Percentiles rank a stretch among this genome's conserved stretches.
Conservation (phyloP, 2,888 invertebrate genomes). For the Campopleginae sp. region DNA sequence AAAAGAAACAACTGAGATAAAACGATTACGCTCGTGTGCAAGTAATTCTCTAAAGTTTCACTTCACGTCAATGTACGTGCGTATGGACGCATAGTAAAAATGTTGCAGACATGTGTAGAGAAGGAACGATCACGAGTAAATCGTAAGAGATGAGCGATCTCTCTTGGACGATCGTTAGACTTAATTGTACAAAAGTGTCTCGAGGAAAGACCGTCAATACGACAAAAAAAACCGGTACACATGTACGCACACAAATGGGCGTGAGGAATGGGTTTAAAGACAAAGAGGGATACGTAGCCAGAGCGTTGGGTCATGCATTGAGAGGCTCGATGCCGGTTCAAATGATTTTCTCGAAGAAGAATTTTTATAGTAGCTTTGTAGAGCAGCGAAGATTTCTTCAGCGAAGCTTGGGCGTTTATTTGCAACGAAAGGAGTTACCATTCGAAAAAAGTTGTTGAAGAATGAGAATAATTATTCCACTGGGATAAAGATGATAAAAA, state of each 20-base stretch:
- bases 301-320: conserved; percentile 38
- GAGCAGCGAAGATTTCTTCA: no score
- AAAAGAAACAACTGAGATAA: conserved; percentile 1
- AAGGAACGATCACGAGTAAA: conserved; percentile 19
- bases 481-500: neutral
- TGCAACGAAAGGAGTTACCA: neutral
- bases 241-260: neutral
- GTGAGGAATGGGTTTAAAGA: neutral
- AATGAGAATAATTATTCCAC: neutral
- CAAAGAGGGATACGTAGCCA: neutral
- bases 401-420: no score
- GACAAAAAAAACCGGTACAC: conserved; percentile 30
- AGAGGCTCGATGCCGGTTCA: conserved; percentile 47
- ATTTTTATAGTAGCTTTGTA: neutral
- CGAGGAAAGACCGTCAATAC: conserved; percentile 48
- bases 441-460: neutral
- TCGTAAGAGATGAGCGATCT: conserved; percentile 53
- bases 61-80: neutral
- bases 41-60: conserved; percentile 40
- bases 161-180: conserved; percentile 60
- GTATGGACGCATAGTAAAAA: neutral
- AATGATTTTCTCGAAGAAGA: conserved; percentile 53
- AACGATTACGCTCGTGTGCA: conserved; percentile 16
- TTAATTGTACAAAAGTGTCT: conserved; percentile 54
- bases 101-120: conserved; percentile 15